These are phyloP conservation scores for Machimus atricapillus DNA, from an alignment of 2,888 invertebrate genomes.

Conservation along the genomic window DNA sequence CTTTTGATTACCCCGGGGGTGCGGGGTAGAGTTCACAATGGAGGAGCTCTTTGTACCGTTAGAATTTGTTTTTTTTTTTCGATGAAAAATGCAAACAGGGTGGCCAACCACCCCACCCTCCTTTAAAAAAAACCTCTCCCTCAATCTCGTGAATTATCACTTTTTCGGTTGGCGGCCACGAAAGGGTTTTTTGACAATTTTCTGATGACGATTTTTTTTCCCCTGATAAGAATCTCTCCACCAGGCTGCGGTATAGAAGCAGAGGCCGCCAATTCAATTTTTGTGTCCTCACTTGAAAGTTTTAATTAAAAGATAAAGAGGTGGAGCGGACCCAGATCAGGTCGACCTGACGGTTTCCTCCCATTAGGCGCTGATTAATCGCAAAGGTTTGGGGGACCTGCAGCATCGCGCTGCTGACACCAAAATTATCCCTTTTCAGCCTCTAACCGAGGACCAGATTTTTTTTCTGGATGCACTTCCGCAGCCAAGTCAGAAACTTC, in stretches of 20 bases:
- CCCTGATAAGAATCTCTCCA: conserved; percentile 3
- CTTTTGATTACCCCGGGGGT: too few species aligned
- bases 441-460: background rate
- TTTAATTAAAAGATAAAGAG: conserved; percentile 44
- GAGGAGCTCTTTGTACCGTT: background rate
- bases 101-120: background rate
- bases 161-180: background rate
- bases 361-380: background rate
- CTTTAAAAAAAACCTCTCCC: background rate
- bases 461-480: background rate
- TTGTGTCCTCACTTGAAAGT: conserved; percentile 30
- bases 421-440: background rate
- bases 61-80: background rate
- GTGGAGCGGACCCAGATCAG: background rate
- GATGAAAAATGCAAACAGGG: background rate
- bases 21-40: background rate
- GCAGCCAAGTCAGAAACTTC: background rate
- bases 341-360: background rate
- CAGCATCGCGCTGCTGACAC: background rate
- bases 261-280: conserved; percentile 18
- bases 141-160: background rate
- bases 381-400: background rate
- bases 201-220: conserved; percentile 34
- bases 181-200: conserved; percentile 41
- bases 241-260: background rate